Evolutionary conservation across 2,888 invertebrate species (phyloP), one percentile per base, ranked within the genome.

Genomic region (Xylota segnis): DNA sequence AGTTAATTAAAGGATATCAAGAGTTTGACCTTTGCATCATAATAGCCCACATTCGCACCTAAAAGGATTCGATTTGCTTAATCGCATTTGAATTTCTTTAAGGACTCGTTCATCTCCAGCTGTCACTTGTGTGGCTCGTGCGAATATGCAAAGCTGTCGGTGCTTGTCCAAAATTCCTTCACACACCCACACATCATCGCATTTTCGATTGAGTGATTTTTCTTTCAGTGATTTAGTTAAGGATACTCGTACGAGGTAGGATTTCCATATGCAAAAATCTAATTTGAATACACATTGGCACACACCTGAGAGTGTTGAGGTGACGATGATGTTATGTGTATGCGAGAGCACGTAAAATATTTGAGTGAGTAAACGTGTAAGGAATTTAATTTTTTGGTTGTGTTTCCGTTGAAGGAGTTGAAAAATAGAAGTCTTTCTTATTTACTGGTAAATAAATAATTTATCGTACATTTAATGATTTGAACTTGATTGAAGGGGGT

Each of bases 321-420:
- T 56, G 74, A 74, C 34, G 56, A 52, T 27, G 70, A 65, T 45
- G 63, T 65, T 58, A 66, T 83, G 78, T 78, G 78, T 74, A 63
- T 72, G 74, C 70, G 75, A 43, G 66, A 47, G 84, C 84, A 84
- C 84, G 84, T 84, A 84, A 84, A 84, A 84, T 84, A 84, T 84
- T 84, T 81, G 84, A 84, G 84, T 84, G 84, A 71, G 54, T 84
- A 84, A 81, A 84, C 84, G 84, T 84, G 84, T 81, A 71, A 65
- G 52, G 84, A 84, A 84, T 84, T 76, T 84, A 76, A 84, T 81
- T 81, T 81, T 18, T 37, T 23, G 1, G 23, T 23, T n/a, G 37
- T 12, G 18, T 45, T 59, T 40, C 50, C 59, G 61, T 72, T 83
- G 63, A 82, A 76, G 70, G 76, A 59, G 68, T 68, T 63, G 27